Evolutionary conservation across 2,888 invertebrate genomes (phyloP).

Genomic region (Aplocera efformata): DNA sequence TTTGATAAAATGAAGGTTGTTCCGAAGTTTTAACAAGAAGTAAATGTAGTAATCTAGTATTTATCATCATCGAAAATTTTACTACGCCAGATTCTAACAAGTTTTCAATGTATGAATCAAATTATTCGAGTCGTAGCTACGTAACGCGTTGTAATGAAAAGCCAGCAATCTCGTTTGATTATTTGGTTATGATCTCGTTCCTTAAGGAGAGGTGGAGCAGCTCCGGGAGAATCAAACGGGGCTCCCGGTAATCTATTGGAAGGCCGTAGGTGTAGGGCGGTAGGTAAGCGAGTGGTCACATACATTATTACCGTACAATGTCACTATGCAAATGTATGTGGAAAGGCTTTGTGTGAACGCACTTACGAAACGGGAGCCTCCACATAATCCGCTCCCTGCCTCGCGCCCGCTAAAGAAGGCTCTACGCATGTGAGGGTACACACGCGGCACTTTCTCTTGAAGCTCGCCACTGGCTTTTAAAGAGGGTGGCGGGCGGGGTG

Average conservation of each 20-base stretch:
- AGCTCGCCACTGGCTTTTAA: slow-evolving; percentile 82
- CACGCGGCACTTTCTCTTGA: slow-evolving; percentile 82
- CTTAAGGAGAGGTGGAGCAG: slow-evolving; percentile 5
- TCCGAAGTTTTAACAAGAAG: too few relatives aligned
- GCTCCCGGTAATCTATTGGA: slow-evolving; percentile 57
- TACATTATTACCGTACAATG: slow-evolving; percentile 79
- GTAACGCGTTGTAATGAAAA: too few relatives aligned
- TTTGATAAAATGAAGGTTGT: too few relatives aligned
- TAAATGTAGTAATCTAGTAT: too few relatives aligned
- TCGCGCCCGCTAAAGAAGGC: slow-evolving; percentile 70
- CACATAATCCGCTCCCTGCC: slow-evolving; percentile 71
- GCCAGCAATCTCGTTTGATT: neutral
- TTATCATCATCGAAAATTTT: too few relatives aligned
- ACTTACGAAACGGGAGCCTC: slow-evolving; percentile 71
- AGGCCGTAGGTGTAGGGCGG: slow-evolving; percentile 58
- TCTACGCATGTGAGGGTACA: slow-evolving; percentile 77
- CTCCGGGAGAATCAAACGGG: slow-evolving; percentile 16
- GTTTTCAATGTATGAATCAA: too few relatives aligned
- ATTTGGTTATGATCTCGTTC: slow-evolving; percentile 10
- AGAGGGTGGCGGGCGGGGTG: slow-evolving; percentile 67
- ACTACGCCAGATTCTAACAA: too few relatives aligned
- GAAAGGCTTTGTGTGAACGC: slow-evolving; percentile 77
- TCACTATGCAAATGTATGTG: slow-evolving; percentile 80
- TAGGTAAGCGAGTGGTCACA: slow-evolving; percentile 65
- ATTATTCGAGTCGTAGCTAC: too few relatives aligned